Evolutionary conservation across 2,888 invertebrate species (phyloP).

Genomic region (Steromphala cineraria): DNA sequence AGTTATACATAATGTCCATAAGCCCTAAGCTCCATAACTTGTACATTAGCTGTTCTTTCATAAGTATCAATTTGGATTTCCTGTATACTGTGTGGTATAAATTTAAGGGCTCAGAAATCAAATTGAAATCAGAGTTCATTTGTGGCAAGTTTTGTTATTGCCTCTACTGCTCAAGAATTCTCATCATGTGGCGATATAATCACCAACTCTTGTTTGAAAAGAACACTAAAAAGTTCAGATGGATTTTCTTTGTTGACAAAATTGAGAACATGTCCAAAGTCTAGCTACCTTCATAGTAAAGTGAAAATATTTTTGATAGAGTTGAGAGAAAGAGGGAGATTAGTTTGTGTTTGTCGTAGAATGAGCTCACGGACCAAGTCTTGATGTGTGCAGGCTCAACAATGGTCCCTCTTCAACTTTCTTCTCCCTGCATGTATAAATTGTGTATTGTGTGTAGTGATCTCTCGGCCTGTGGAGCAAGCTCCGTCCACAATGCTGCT

Average conservation of each 20-base stretch:
- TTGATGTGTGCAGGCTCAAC: not conserved
- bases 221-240: not conserved
- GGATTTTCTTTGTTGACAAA: not conserved
- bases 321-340: not conserved
- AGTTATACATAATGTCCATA: too few species aligned
- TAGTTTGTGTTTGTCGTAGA: not conserved
- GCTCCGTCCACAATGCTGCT: not conserved
- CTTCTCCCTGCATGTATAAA: not conserved
- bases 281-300: not conserved
- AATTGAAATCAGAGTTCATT: not conserved
- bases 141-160: not conserved
- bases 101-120: not conserved
- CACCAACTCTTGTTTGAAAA: not conserved
- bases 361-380: not conserved
- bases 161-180: not conserved
- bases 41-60: too few species aligned
- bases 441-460: not conserved
- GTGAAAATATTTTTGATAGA: not conserved
- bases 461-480: not conserved
- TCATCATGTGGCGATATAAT: conserved; percentile 5
- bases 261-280: conserved; percentile 1
- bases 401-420: not conserved
- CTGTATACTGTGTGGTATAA: not conserved
- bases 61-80: not conserved
- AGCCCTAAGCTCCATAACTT: too few species aligned